Percentiles rank a stretch among this genome's conserved stretches.
phyloP scores from a whole-genome alignment of 2,888 invertebrate species.

The Ariolimax columbianus region DNA sequence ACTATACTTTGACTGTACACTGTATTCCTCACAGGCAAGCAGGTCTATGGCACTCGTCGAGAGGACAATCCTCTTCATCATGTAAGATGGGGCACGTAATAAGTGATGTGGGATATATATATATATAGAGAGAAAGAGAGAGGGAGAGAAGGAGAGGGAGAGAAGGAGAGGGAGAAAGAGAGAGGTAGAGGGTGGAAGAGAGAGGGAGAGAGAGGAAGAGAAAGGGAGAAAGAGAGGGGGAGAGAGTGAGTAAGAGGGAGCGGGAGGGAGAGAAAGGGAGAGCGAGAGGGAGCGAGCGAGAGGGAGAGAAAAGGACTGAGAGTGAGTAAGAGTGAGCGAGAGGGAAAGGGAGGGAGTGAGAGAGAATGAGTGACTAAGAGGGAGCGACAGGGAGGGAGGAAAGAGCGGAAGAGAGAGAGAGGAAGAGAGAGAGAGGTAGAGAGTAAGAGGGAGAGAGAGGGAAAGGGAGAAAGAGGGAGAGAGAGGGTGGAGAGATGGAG shows the following conservation, averaged over 20 bases:
- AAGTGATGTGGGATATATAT: not conserved
- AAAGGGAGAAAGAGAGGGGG: too few relatives aligned
- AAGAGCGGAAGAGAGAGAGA: not conserved
- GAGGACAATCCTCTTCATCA: conserved; percentile 51
- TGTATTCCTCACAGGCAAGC: not conserved
- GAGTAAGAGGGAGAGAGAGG: too few relatives aligned
- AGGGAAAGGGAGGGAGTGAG: too few relatives aligned
- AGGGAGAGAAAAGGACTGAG: not conserved
- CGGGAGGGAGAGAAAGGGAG: not conserved
- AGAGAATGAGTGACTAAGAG: not conserved
- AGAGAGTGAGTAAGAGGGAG: not conserved
- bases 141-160: not conserved
- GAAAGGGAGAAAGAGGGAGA: too few relatives aligned
- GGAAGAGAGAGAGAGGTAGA: too few relatives aligned
- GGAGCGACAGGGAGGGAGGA: not conserved
- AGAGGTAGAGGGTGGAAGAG: not conserved
- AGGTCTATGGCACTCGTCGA: not conserved
- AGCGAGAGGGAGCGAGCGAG: too few relatives aligned
- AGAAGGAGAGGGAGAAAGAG: not conserved
- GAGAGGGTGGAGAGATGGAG: too few relatives aligned
- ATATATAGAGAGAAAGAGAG: not conserved
- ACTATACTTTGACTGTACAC: too few relatives aligned
- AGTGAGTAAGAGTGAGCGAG: not conserved
- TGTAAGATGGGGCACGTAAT: conserved; percentile 25
- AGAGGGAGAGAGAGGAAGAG: not conserved